Percentiles rank a stretch among this genome's conserved stretches.
Evolutionary conservation across 2,113 vertebrate species (phyloP).

Genomic region (Propithecus coquereli): DNA sequence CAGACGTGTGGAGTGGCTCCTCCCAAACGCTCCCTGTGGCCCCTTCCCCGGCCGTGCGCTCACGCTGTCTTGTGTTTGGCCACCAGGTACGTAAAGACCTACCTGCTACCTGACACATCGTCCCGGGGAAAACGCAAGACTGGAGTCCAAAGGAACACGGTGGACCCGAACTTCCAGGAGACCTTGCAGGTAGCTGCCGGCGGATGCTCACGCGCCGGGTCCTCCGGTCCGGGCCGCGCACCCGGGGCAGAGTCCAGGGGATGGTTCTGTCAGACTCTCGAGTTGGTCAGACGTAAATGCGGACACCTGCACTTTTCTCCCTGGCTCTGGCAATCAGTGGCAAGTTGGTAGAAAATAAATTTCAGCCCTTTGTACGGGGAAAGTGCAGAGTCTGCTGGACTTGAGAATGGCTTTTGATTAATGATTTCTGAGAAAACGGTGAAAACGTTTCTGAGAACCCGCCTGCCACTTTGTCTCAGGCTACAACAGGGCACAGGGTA

Average conservation of each 20-base stretch:
- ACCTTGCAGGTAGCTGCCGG: constrained; percentile 86
- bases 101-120: constrained; percentile 89
- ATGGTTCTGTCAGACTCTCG: not conserved
- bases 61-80: not conserved
- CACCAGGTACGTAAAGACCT: constrained; percentile 90
- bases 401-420: not conserved
- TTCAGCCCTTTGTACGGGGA: constrained; percentile 14
- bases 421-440: constrained; percentile 20
- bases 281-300: not conserved
- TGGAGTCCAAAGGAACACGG: constrained; percentile 86
- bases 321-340: constrained; percentile 9
- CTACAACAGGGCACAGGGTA: not conserved
- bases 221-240: not conserved
- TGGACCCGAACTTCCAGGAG: constrained; percentile 89
- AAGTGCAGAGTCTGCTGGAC: not conserved
- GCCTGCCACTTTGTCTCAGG: not conserved
- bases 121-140: constrained; percentile 89
- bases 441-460: not conserved
- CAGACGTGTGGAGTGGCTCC: fast-evolving
- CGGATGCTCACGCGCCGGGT: not conserved
- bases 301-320: not conserved
- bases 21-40: fast-evolving
- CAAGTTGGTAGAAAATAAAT: not conserved
- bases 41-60: not conserved
- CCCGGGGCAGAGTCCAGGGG: not conserved